Conservation (phyloP, 1,140 invertebrate species). For the Alviniconcha marisindica region DNA sequence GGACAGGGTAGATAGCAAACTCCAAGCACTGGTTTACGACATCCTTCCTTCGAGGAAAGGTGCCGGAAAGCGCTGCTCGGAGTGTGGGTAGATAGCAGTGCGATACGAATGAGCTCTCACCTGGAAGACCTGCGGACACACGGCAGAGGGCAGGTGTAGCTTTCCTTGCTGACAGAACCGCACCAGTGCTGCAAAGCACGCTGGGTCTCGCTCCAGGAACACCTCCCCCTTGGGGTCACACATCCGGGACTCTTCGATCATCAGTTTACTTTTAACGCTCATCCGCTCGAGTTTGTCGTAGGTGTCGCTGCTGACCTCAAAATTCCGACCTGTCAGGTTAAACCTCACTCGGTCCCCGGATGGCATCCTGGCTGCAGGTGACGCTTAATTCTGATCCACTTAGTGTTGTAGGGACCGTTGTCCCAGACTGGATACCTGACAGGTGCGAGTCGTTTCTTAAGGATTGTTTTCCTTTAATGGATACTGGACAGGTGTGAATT, state of each 20-base stretch:
- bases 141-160: slow-evolving; percentile 56
- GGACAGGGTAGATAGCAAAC: too few relatives aligned
- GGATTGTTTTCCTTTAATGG: too few relatives aligned
- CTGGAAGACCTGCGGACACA: slow-evolving; percentile 56
- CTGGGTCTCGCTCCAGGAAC: slow-evolving; percentile 46
- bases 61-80: too few relatives aligned
- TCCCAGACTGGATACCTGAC: too few relatives aligned
- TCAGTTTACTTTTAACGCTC: neutral
- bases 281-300: slow-evolving; percentile 2
- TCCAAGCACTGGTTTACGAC: too few relatives aligned
- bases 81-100: too few relatives aligned
- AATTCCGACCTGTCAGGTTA: slow-evolving; percentile 13
- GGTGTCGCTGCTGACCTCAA: neutral
- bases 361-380: neutral
- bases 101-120: neutral
- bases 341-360: slow-evolving; percentile 4
- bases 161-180: slow-evolving; percentile 57
- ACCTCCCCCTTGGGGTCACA: neutral
- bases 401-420: too few relatives aligned
- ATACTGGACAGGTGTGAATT: too few relatives aligned
- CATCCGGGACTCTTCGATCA: slow-evolving; percentile 12
- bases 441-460: too few relatives aligned
- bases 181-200: slow-evolving; percentile 56
- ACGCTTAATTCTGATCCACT: too few relatives aligned
- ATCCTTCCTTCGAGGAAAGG: too few relatives aligned